Evolutionary conservation across 2,113 vertebrate genomes (phyloP).

Genomic region (Herpailurus yagouaroundi): DNA sequence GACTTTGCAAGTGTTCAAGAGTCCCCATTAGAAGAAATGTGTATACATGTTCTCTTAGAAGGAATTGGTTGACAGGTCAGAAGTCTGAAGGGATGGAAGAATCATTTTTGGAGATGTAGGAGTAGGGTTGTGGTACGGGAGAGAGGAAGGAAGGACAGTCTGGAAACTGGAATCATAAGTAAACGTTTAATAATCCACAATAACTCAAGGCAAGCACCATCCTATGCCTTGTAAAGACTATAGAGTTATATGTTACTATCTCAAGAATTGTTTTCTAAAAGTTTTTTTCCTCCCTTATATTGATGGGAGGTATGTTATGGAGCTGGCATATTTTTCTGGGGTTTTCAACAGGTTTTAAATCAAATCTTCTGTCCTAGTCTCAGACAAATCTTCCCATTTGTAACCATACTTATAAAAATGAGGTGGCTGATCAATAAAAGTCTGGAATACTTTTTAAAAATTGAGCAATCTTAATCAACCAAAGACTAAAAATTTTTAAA

Average conservation of each 20-base stretch:
- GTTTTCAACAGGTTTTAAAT: conserved; percentile 10
- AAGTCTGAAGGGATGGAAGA: neutral
- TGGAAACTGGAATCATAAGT: neutral
- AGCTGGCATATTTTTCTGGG: conserved; percentile 5
- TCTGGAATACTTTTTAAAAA: neutral
- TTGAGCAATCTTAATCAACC: neutral
- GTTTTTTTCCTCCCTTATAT: neutral
- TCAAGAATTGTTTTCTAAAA: neutral
- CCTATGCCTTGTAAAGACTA: neutral
- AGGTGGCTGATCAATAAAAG: neutral
- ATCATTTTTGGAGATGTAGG: neutral
- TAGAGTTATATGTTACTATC: neutral
- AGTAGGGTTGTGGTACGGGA: neutral
- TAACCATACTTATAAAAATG: neutral
- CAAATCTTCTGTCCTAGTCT: neutral
- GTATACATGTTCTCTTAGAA: neutral
- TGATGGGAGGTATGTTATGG: neutral
- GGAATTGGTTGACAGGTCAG: neutral
- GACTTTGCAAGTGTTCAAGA: neutral
- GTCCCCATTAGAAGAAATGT: neutral
- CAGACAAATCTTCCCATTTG: neutral
- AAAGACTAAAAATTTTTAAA: neutral
- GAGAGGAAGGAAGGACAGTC: neutral
- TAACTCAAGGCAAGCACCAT: neutral
- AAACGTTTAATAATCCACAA: neutral